Base-by-base conservation (phyloP, 2,113 vertebrate genomes). In the Numenius arquata region DNA sequence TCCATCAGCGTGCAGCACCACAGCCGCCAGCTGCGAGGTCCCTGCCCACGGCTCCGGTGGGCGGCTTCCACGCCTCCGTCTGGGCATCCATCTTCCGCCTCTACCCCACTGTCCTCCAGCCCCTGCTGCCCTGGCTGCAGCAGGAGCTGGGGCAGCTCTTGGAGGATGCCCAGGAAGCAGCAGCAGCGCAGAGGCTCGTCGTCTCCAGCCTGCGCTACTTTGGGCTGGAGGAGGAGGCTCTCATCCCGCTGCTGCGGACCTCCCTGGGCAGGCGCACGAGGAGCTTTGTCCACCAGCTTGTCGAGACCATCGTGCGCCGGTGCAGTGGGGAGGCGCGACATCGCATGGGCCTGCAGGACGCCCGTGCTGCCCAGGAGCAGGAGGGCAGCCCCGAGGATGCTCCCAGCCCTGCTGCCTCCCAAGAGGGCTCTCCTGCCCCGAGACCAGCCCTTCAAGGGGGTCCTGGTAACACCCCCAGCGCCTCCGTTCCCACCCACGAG, bases 241-340 rank as follows among this genome's bases (percentile, higher is more conserved):
- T 72, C 56, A 9, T 61, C 23, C 30, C 21, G 30, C 19, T 83
- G 36, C 67, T 85, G 41, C 8, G 6, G 22, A 13, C 15, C 7
- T 20, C 22, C 50, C 29, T 63, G 47, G 58, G 58, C 32, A 32
- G 9, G 11, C 26, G 1, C 32, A 73, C 20, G 0, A 73, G 48
- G 20, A 16, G 6, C 53, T 70, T 82, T 27, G n/a, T 40, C 20
- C 53, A 30, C 3, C 41, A 9, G 66, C n/a, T 82, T 3, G 4
- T 52, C 4, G 23, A 43, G 6, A 62, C 23, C 18, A 5, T 29
- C 2, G 2, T 6, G 23, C 8, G 5, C 11, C 17, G 6, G 19
- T 72, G 67, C 56, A 30, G 30, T 7, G 3, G 53, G 17, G n/a
- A 83, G n/a, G 81, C 25, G 32, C 36, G 3, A 19, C 4, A 2